Evolutionary conservation across 2,888 invertebrate genomes (phyloP).

Genomic region (Neoitamus cyanurus): DNA sequence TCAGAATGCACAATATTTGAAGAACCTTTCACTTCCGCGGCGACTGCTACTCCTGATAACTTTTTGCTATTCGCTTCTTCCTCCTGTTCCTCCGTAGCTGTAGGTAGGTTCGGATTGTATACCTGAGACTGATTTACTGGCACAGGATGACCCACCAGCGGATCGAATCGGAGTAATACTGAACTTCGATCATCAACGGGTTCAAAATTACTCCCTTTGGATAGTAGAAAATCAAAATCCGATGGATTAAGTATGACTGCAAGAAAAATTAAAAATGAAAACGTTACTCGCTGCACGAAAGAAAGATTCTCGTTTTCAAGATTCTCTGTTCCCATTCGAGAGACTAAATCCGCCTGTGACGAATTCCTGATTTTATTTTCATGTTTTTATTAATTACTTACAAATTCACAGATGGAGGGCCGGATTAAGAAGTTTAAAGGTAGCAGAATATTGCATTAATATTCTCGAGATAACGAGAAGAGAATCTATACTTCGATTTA

Average conservation of each 20-base stretch:
- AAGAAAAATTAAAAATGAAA: slow-evolving; percentile 27
- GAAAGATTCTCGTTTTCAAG: neutral
- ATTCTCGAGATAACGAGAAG: neutral
- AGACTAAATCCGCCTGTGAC: neutral
- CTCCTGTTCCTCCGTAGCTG: slow-evolving; percentile 64
- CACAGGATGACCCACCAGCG: slow-evolving; percentile 63
- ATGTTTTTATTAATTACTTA: slow-evolving; percentile 26
- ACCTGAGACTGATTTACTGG: slow-evolving; percentile 56
- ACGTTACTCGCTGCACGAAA: neutral
- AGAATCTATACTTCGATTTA: neutral
- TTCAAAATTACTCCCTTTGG: slow-evolving; percentile 60
- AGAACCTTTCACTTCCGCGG: neutral
- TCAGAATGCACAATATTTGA: neutral
- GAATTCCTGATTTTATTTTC: slow-evolving; percentile 13
- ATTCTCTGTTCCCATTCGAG: neutral
- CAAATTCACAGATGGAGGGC: neutral
- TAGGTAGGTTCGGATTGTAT: slow-evolving; percentile 49
- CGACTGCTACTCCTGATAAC: neutral
- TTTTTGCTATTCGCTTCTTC: slow-evolving; percentile 52
- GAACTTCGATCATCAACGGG: slow-evolving; percentile 60
- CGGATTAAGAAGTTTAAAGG: neutral
- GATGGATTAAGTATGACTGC: slow-evolving; percentile 64
- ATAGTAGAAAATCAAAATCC: slow-evolving; percentile 65
- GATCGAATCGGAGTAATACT: slow-evolving; percentile 65
- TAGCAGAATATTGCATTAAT: neutral